Conservation (phyloP, 2,113 vertebrate species). For the Sarotherodon lohbergeri region DNA sequence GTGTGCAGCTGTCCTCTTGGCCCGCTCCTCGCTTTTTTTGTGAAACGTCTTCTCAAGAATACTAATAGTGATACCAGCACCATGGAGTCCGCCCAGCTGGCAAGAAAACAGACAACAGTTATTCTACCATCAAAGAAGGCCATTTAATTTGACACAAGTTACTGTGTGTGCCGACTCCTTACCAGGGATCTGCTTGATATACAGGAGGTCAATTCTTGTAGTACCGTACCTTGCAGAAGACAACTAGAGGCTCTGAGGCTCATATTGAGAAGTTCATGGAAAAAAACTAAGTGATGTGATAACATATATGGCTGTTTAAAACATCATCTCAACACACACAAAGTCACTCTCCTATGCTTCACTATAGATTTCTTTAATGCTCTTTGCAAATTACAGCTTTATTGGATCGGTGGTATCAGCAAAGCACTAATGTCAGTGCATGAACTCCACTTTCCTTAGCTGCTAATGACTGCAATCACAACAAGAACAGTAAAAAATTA, state of each 20-base stretch:
- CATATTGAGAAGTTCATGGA: background rate
- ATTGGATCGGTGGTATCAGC: background rate
- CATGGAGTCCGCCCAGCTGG: constrained; percentile 59
- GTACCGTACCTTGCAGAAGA: background rate
- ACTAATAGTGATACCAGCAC: constrained; percentile 61
- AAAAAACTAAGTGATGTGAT: background rate
- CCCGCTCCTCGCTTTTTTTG: constrained; percentile 50
- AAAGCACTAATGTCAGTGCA: background rate
- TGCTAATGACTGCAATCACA: background rate
- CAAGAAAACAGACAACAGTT: constrained; percentile 57
- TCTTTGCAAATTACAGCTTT: background rate
- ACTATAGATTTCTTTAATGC: background rate
- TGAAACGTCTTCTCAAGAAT: constrained; percentile 54
- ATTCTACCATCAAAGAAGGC: constrained; percentile 46
- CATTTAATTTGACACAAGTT: constrained; percentile 45
- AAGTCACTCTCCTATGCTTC: background rate
- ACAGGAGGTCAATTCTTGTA: background rate
- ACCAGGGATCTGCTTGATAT: constrained; percentile 7
- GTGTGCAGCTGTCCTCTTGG: constrained; percentile 69
- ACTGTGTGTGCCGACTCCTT: background rate
- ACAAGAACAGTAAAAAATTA: background rate
- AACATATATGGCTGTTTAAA: background rate
- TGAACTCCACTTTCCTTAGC: background rate
- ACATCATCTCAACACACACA: background rate
- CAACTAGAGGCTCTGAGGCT: background rate